Evolutionary conservation across 2,797 vertebrate genomes (phyloP), one percentile per base, ranked within the genome.

Genomic region (Limosa lapponica): DNA sequence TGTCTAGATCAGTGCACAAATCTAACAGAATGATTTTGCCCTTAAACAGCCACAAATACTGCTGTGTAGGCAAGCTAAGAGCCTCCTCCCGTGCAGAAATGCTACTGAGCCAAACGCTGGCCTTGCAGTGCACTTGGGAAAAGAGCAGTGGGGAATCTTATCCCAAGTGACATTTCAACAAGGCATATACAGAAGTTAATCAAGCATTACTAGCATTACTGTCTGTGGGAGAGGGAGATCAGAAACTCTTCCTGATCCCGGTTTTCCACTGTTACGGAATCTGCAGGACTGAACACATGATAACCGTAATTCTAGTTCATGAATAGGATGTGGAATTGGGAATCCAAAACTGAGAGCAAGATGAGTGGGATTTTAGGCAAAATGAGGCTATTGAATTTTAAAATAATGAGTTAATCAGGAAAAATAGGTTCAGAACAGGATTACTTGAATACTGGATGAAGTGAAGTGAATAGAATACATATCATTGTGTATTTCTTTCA

Each of bases 1-100:
- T 94, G 70, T 83, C 91, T 95, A 95, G 67, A 96, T 94, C 94
- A 93, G 54, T 92, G 85, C 92, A 85, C 93, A 89, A 41, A 87
- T 90, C 54, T 69, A 89, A 67, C 32, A 43, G 78, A 62, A 83
- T 52, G 61, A 59, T 82, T 85, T 94, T 91, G 67, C 82, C 92
- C 73, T 82, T 72, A 95, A 92, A 96, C 57, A 85, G 27, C 14
- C 36, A 44, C 44, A 88, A 48, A 82, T 75, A 20, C 14, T 86
- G 73, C 77, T 86, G 83, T 3, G 5, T 32, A 73, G 64, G 79
- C 85, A 79, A 82, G 44, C 54, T 52, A 6, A 54, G 65, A 93
- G 44, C 22, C 44, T 39, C 39, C 58, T 92, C 25, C 67, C 24
- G 16, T 8, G 27, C 41, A 16, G 51, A 59, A 54, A 25, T 2